phyloP scores from a whole-genome alignment of 1,140 invertebrate species.

The Zaprionus kolodkinae region DNA sequence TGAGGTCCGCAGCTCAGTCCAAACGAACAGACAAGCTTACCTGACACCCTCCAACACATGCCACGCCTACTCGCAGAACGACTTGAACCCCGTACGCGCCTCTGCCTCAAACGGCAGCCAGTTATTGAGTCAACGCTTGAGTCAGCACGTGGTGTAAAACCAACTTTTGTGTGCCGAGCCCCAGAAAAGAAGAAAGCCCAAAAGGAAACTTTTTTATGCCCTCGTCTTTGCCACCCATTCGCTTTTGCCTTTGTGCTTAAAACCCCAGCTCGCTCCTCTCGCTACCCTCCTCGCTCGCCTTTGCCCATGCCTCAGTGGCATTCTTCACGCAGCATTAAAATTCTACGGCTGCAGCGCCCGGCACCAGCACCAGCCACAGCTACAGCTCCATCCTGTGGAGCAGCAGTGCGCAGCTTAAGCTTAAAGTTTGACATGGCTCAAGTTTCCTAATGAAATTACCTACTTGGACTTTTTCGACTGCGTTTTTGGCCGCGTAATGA shows the following conservation, averaged over 20 bases:
- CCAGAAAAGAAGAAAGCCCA: constrained; percentile 56
- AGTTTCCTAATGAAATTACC: constrained; percentile 84
- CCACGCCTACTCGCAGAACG: constrained; percentile 14
- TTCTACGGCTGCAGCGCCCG: constrained; percentile 61
- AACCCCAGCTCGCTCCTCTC: too few species aligned
- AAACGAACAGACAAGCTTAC: constrained; percentile 32
- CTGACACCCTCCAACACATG: constrained; percentile 14
- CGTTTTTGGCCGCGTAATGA: constrained; percentile 61
- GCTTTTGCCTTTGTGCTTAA: constrained; percentile 15
- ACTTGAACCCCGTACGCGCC: constrained; percentile 21
- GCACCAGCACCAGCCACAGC: neutral
- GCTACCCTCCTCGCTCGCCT: neutral
- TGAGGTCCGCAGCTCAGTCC: constrained; percentile 15
- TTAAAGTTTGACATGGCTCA: constrained; percentile 83
- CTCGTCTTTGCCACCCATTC: constrained; percentile 26
- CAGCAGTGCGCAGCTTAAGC: constrained; percentile 57
- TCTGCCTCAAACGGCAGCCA: constrained; percentile 31
- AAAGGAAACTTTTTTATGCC: constrained; percentile 77
- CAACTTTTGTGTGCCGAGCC: constrained; percentile 62
- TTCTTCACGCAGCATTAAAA: constrained; percentile 78
- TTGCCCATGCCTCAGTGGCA: constrained; percentile 27
- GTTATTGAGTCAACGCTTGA: constrained; percentile 76
- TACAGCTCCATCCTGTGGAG: neutral
- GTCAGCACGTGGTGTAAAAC: constrained; percentile 66
- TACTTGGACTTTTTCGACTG: constrained; percentile 64